phyloP scores from a whole-genome alignment of 1,140 invertebrate species.

The Dreissena polymorpha region DNA sequence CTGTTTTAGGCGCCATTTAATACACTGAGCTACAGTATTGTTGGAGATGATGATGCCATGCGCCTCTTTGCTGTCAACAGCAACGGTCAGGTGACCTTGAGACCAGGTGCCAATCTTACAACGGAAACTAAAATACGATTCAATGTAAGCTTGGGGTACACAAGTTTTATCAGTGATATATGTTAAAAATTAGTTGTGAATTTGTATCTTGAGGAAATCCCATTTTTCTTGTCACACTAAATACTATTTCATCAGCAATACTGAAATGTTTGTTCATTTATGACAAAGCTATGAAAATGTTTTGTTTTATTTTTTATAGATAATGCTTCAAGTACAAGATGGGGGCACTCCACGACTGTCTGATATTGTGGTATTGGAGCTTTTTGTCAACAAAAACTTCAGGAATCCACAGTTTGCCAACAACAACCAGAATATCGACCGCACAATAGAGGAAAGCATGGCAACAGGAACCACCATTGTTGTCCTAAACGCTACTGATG shows the following conservation, averaged over 20 bases:
- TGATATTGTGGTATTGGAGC: slow-evolving; percentile 57
- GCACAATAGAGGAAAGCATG: slow-evolving; percentile 53
- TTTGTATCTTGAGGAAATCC: too few species aligned
- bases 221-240: too few species aligned
- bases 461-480: slow-evolving; percentile 43
- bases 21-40: slow-evolving; percentile 13
- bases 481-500: slow-evolving; percentile 56
- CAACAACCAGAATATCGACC: slow-evolving; percentile 32
- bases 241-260: too few species aligned
- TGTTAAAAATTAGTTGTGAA: too few species aligned
- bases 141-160: slow-evolving; percentile 38
- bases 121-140: slow-evolving; percentile 36
- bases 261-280: too few species aligned
- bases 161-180: too few species aligned
- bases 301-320: slow-evolving; percentile 32
- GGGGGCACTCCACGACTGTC: slow-evolving; percentile 57
- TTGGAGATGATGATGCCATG: slow-evolving; percentile 1
- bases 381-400: slow-evolving; percentile 68
- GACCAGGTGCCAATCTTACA: slow-evolving; percentile 28
- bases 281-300: too few species aligned
- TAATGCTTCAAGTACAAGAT: slow-evolving; percentile 59
- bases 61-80: slow-evolving; percentile 24
- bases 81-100: slow-evolving; percentile 13
- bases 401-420: slow-evolving; percentile 59
- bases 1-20: slow-evolving; percentile 43